Conservation (phyloP, 1,140 invertebrate genomes). For the Brachionus calyciflorus region DNA sequence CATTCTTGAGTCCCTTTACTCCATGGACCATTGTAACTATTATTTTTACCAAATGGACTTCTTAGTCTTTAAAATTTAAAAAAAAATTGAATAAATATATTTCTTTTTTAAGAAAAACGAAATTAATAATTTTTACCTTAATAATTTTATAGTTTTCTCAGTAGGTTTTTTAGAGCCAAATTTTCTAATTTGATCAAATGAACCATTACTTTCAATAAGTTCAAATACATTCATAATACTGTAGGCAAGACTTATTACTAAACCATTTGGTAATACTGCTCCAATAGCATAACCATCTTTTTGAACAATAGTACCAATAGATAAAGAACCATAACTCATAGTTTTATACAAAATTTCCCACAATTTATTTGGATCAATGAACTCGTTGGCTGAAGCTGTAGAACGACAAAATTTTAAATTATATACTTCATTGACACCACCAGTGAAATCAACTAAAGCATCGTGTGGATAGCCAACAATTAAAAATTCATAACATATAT, state of each 20-base stretch:
- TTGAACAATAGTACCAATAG: not conserved
- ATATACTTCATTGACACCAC: slow-evolving; percentile 57
- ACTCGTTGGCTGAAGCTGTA: not conserved
- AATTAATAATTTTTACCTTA: slow-evolving; percentile 46
- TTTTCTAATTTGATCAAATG: not conserved
- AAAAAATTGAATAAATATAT: too few relatives aligned
- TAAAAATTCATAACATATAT: slow-evolving; percentile 54
- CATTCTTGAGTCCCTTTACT: slow-evolving; percentile 66
- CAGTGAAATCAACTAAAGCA: slow-evolving; percentile 57
- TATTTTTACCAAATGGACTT: slow-evolving; percentile 65
- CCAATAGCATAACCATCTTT: not conserved
- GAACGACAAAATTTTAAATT: slow-evolving; percentile 51
- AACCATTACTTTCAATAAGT: slow-evolving; percentile 66
- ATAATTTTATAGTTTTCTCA: not conserved
- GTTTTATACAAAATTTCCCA: slow-evolving; percentile 34
- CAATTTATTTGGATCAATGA: slow-evolving; percentile 20
- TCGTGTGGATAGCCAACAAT: slow-evolving; percentile 55
- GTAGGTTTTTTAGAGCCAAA: not conserved
- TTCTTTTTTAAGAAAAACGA: too few relatives aligned
- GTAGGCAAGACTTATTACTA: slow-evolving; percentile 65
- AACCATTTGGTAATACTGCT: slow-evolving; percentile 55
- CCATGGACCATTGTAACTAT: slow-evolving; percentile 66
- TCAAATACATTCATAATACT: slow-evolving; percentile 65
- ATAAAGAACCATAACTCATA: not conserved
- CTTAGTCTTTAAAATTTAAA: slow-evolving; percentile 50